Evolutionary conservation across 1,140 invertebrate genomes (phyloP).

Genomic region (Conus betulinus): DNA sequence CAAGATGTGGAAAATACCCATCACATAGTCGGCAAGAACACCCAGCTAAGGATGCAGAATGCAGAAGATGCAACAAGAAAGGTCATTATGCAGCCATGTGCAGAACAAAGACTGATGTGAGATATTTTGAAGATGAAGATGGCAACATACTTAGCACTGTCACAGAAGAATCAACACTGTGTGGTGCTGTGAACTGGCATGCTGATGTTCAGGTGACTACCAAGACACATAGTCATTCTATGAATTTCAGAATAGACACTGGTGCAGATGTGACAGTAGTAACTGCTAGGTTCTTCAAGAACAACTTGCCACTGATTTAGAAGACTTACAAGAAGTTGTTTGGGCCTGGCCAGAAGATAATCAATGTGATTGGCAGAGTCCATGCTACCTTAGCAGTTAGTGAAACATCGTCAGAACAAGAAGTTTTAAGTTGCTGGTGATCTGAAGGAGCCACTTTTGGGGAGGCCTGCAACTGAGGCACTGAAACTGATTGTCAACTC

Average conservation of each 20-base stretch:
- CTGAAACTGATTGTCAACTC: neutral
- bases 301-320: neutral
- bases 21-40: neutral
- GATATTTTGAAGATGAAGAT: neutral
- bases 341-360: neutral
- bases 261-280: neutral
- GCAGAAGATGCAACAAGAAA: neutral
- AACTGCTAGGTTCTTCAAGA: neutral
- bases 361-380: neutral
- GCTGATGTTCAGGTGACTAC: neutral
- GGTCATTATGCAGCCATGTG: slow-evolving; percentile 8
- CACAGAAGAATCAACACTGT: neutral
- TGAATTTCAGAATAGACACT: neutral
- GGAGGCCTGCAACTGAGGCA: neutral
- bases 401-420: neutral
- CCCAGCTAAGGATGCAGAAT: neutral
- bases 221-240: neutral
- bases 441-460: neutral
- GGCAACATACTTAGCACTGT: no score
- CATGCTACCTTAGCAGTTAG: neutral
- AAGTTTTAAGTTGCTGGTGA: neutral
- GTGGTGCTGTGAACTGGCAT: neutral
- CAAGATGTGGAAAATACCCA: neutral
- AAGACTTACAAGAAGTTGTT: neutral
- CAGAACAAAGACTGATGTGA: neutral